Base-by-base conservation (phyloP, 1,140 invertebrate species). In the Drosophila prosaltans region DNA sequence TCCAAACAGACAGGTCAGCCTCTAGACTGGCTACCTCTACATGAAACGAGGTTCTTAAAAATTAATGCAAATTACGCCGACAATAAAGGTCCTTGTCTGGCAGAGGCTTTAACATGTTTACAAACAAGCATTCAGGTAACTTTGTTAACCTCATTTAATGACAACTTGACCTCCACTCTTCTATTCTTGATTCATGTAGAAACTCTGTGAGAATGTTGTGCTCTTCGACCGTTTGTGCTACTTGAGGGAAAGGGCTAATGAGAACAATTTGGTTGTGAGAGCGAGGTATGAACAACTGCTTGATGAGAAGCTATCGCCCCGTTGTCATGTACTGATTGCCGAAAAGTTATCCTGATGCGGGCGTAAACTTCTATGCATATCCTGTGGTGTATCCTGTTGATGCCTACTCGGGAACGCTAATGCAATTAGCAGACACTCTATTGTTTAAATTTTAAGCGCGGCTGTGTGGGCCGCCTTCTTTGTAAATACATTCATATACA, bases 191-290 rank as follows among this genome's bases (percentile, higher is more conserved):
- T 36, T 63, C 2, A 8, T 28, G 45, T 93, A 95, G 84, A 93
- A 93, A 70, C 91, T 95, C 9, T 94, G 95, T 74, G 96, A 96
- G 92, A 95, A 94, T 74, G 82, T 95, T n/a, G 91, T 96, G 40
- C 92, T 96, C 11, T 92, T 95, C 26, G 96, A 96, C 81, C 93
- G 95, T 74, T 83, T 95, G 59, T 91, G 94, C 48, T 96, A 94
- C 89, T 92, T 96, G 54, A 85, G 93, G 75, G 95, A 96, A 84
- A 91, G 93, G 36, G 80, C 88, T 41, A 57, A 55, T 10, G 64
- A 93, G 85, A 16, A 62, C 93, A 80, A 80, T 1, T 6, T 90
- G 26, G 61, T n/a, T 0, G n/a, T 92, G 10, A 91, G 90, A 80
- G 94, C 93, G 69, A 76, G 81, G 63, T 93, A 94, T 51, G 93